Percentiles rank a stretch among this genome's conserved stretches.
Evolutionary conservation across 1,140 invertebrate species (phyloP).

Genomic region (Microplitis demolitor): DNA sequence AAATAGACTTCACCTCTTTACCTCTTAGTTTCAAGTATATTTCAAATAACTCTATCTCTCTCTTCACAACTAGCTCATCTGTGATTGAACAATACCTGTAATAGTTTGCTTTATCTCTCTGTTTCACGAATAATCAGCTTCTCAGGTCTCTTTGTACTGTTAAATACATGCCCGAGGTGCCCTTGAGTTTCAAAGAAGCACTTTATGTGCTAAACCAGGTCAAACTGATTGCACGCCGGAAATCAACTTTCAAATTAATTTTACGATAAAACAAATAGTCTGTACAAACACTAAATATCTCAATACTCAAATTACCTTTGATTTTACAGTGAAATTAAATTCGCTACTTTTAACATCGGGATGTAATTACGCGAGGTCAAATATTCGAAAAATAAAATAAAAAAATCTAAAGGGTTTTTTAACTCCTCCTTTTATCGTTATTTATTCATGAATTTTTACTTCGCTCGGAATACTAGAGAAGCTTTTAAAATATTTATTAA

Average conservation of each 20-base stretch:
- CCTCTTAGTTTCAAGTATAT: neutral
- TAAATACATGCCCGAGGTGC: constrained; percentile 6
- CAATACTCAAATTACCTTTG: no score
- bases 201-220: neutral
- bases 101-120: constrained; percentile 32
- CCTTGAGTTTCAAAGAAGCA: neutral
- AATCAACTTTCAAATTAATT: neutral
- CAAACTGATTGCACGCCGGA: neutral
- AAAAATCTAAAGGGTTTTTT: no score
- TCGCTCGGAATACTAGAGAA: no score
- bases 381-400: no score
- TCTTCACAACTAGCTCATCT: neutral
- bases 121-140: constrained; percentile 6
- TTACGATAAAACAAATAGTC: no score
- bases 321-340: no score
- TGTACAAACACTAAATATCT: no score
- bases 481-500: no score
- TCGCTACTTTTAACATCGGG: no score
- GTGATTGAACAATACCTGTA: constrained; percentile 6
- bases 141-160: neutral
- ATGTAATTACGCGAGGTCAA: no score
- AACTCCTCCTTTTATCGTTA: no score
- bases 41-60: neutral
- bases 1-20: neutral
- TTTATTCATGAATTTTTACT: no score